Percentiles rank a stretch among this genome's conserved stretches.
Evolutionary conservation across 2,888 invertebrate species (phyloP).

Genomic region (Crepidodera aurea): DNA sequence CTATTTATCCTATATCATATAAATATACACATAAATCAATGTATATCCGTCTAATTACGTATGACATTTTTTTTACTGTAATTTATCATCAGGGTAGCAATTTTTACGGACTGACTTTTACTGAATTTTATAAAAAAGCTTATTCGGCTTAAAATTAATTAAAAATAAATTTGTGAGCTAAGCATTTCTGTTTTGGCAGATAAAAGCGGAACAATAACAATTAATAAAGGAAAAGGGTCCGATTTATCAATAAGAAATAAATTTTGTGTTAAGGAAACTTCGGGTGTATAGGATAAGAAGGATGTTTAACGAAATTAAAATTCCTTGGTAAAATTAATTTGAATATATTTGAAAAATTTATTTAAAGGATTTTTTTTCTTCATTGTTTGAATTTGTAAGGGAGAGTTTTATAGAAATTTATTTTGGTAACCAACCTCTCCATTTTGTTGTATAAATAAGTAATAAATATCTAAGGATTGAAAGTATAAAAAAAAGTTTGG

Average conservation of each 20-base stretch:
- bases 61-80: too few species aligned
- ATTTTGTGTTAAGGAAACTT: slow-evolving; percentile 27
- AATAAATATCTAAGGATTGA: too few species aligned
- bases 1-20: too few species aligned
- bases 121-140: slow-evolving; percentile 9
- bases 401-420: too few species aligned
- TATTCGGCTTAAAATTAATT: slow-evolving; percentile 36
- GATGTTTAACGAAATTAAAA: slow-evolving; percentile 3
- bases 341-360: background rate
- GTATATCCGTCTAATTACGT: too few species aligned
- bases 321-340: slow-evolving; percentile 1
- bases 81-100: too few species aligned
- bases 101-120: background rate
- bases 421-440: too few species aligned
- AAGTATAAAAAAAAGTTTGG: too few species aligned
- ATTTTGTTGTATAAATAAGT: too few species aligned
- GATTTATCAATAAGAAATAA: slow-evolving; percentile 33
- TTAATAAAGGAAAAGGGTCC: slow-evolving; percentile 33
- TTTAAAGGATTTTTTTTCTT: background rate
- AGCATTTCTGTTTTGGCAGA: slow-evolving; percentile 31
- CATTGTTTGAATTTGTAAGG: background rate
- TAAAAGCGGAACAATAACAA: slow-evolving; percentile 22
- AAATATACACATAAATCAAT: too few species aligned
- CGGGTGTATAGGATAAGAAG: background rate
- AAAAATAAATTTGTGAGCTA: slow-evolving; percentile 35